phyloP scores from a whole-genome alignment of 2,797 vertebrate genomes.

The Coluber constrictor region DNA sequence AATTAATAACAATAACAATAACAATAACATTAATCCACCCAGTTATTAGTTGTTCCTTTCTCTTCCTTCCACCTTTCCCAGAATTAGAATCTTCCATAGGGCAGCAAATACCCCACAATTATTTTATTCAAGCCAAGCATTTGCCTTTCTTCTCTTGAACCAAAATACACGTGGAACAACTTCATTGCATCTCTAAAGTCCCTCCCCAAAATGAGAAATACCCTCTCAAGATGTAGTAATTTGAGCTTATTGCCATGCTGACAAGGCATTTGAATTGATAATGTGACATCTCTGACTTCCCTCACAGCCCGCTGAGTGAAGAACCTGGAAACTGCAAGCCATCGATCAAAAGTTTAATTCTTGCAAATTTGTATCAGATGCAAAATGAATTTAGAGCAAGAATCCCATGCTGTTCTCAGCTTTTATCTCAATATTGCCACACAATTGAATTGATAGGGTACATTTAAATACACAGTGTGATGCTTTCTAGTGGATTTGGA shows the following conservation, averaged over 20 bases:
- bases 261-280: slow-evolving; percentile 51
- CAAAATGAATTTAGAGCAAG: slow-evolving; percentile 35
- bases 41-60: background rate
- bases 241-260: slow-evolving; percentile 43
- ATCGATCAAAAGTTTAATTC: slow-evolving; percentile 35
- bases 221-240: slow-evolving; percentile 24
- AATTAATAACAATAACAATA: background rate
- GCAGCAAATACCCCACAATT: background rate
- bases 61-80: background rate
- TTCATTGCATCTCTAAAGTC: background rate
- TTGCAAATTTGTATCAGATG: slow-evolving; percentile 39
- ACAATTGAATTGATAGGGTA: slow-evolving; percentile 49
- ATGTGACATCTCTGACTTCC: slow-evolving; percentile 25
- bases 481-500: slow-evolving; percentile 41
- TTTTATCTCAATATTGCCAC: slow-evolving; percentile 49
- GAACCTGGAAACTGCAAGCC: slow-evolving; percentile 29
- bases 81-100: background rate
- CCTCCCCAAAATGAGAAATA: background rate
- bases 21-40: background rate
- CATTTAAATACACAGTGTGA: slow-evolving; percentile 48
- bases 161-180: background rate
- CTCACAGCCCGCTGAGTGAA: slow-evolving; percentile 26
- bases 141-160: background rate
- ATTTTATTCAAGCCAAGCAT: background rate
- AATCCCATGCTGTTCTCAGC: slow-evolving; percentile 31